Evolutionary conservation across 2,797 vertebrate genomes (phyloP).

Genomic region (Liparis tanakae): DNA sequence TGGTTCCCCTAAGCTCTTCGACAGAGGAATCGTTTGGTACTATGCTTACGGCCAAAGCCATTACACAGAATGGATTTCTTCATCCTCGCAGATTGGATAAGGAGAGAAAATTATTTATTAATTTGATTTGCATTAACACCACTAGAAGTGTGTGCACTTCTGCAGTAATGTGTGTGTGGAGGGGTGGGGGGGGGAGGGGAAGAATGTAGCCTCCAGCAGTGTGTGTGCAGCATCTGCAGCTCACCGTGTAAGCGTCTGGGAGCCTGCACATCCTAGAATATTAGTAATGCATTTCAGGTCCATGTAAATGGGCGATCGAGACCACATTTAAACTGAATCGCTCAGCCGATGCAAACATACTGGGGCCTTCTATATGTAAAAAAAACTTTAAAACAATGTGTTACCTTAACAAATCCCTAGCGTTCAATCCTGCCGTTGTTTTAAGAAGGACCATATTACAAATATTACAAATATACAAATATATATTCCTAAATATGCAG

Average conservation of each 20-base stretch:
- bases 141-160: background rate
- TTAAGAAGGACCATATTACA: background rate
- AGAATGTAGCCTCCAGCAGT: background rate
- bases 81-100: constrained; percentile 27
- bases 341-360: constrained; percentile 5
- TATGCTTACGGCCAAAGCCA: constrained; percentile 5
- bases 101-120: constrained; percentile 30
- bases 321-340: constrained; percentile 32
- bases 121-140: constrained; percentile 25
- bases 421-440: constrained; percentile 9
- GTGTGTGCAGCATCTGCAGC: constrained; percentile 27
- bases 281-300: constrained; percentile 7
- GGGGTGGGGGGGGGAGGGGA: too few species aligned
- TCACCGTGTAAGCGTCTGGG: background rate
- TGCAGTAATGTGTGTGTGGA: background rate
- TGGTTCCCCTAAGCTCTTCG: constrained; percentile 20
- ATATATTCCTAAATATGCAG: constrained; percentile 20
- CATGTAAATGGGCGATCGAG: constrained; percentile 23
- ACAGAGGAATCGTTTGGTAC: constrained; percentile 12
- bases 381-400: constrained; percentile 22
- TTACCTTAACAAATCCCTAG: background rate
- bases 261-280: background rate
- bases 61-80: constrained; percentile 26
- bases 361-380: background rate
- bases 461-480: background rate